Evolutionary conservation across 2,113 vertebrate species (phyloP).

Genomic region (Connochaetes taurinus): DNA sequence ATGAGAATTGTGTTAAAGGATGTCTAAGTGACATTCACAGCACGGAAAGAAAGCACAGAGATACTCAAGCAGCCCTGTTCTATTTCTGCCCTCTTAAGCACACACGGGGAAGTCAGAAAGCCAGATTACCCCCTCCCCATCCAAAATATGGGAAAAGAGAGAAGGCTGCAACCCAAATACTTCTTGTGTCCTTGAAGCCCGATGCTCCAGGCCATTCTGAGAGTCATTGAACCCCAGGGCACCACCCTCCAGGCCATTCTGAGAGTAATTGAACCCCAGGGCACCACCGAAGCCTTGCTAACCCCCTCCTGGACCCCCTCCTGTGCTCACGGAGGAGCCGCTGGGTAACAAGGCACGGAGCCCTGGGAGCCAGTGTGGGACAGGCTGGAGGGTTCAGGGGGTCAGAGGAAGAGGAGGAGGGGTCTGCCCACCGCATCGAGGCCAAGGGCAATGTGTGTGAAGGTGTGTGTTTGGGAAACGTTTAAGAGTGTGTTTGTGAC

Average conservation of each 20-base stretch:
- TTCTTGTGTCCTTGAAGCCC: neutral
- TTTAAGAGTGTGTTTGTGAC: neutral
- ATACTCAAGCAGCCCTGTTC: neutral
- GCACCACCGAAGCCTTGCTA: neutral
- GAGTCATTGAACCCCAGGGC: neutral
- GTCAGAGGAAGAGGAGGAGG: neutral
- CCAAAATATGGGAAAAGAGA: neutral
- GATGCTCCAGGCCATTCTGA: neutral
- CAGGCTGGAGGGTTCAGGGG: neutral
- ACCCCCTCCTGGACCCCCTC: neutral
- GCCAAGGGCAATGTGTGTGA: neutral
- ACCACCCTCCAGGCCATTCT: neutral
- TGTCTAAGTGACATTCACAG: neutral
- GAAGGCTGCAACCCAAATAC: neutral
- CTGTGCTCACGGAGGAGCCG: neutral
- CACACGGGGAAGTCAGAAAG: neutral
- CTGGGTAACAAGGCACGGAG: neutral
- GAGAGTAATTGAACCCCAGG: neutral
- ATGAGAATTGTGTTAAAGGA: neutral
- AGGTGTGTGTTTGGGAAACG: neutral
- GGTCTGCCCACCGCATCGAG: neutral
- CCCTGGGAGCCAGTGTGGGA: neutral
- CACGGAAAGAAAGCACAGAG: neutral
- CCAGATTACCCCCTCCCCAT: accelerated
- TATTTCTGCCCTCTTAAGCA: neutral